Evolutionary conservation across 2,888 invertebrate species (phyloP).

Genomic region (Microchrysa polita): DNA sequence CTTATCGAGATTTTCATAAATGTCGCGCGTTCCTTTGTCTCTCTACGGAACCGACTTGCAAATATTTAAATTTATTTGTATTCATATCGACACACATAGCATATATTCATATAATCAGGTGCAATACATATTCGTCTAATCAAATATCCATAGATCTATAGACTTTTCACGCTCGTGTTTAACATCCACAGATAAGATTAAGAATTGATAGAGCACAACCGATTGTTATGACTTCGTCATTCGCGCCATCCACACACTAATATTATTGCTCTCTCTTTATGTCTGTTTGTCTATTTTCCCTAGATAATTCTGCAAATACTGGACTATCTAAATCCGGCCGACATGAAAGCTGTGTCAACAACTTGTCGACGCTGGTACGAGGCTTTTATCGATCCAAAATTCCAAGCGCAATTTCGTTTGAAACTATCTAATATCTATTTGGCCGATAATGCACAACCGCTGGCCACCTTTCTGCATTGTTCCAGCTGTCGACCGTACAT

Average conservation of each 20-base stretch:
- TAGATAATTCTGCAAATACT: slow-evolving; percentile 74
- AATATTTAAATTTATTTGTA: too few species aligned
- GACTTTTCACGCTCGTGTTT: too few species aligned
- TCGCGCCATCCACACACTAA: not conserved
- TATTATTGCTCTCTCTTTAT: not conserved
- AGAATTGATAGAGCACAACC: too few species aligned
- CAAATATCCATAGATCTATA: too few species aligned
- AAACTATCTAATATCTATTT: slow-evolving; percentile 59
- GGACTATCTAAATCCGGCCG: slow-evolving; percentile 72
- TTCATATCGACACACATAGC: too few species aligned
- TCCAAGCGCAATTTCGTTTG: slow-evolving; percentile 58
- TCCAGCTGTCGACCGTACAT: slow-evolving; percentile 59
- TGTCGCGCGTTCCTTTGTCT: too few species aligned
- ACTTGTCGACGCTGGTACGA: slow-evolving; percentile 75
- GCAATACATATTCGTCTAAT: too few species aligned
- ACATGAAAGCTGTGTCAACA: slow-evolving; percentile 72
- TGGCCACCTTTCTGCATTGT: slow-evolving; percentile 56
- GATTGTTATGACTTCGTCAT: too few species aligned
- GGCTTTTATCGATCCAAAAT: slow-evolving; percentile 71
- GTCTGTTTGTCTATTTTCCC: slow-evolving; percentile 37
- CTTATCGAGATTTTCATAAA: too few species aligned
- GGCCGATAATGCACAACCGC: slow-evolving; percentile 59
- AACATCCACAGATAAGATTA: too few species aligned
- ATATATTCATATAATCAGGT: too few species aligned
- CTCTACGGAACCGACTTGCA: too few species aligned